phyloP scores from a whole-genome alignment of 2,797 vertebrate genomes.

The Poeciliopsis presidionis region DNA sequence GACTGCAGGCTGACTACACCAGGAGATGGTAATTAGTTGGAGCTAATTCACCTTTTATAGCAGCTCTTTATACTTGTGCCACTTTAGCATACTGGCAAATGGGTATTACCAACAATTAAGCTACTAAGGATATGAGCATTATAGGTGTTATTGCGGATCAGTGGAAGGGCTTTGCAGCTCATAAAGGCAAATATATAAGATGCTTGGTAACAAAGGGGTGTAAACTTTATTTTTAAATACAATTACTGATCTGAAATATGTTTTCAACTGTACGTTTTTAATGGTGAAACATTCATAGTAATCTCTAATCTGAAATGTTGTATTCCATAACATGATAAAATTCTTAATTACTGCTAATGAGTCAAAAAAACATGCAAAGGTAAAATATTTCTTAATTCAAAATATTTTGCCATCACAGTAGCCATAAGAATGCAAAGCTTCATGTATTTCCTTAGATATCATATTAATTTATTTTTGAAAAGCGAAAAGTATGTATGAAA shows the following conservation, averaged over 20 bases:
- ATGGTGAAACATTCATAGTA: neutral
- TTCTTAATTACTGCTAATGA: neutral
- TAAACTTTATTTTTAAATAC: neutral
- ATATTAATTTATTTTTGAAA: neutral
- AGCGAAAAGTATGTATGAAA: neutral
- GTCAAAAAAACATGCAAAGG: neutral
- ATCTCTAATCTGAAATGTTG: neutral
- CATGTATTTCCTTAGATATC: neutral
- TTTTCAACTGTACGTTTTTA: neutral
- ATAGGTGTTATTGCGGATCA: neutral
- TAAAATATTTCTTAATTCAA: neutral
- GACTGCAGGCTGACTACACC: neutral
- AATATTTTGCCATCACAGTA: neutral
- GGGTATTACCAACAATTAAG: neutral
- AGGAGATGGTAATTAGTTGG: neutral
- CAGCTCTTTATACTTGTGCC: neutral
- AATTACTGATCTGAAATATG: neutral
- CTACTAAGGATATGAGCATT: neutral
- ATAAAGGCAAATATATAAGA: neutral
- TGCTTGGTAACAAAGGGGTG: neutral
- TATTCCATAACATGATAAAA: neutral
- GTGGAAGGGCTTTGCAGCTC: neutral
- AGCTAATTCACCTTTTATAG: neutral
- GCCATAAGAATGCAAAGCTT: neutral
- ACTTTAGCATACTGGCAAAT: neutral